These are phyloP conservation scores for Spongilla lacustris DNA, from an alignment of 37 sponge, comb jelly and placozoan species.

Conservation along the genomic window DNA sequence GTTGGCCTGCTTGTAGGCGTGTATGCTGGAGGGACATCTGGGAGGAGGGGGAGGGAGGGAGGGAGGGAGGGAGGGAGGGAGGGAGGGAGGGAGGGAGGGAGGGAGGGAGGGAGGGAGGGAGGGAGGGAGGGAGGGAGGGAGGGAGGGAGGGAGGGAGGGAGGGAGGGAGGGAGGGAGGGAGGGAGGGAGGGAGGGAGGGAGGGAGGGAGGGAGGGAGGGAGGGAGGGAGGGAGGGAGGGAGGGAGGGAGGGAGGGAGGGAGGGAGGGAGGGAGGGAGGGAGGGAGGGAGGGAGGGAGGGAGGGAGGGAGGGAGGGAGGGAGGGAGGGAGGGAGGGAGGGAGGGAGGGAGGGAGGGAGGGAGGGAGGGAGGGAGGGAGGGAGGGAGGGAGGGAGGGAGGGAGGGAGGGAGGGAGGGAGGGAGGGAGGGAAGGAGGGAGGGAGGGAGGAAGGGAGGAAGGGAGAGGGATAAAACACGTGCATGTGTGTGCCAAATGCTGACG, in stretches of 20 bases:
- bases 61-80: background rate
- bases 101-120: background rate
- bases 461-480: background rate
- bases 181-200: background rate
- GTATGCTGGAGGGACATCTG: slow-evolving; percentile 56
- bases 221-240: background rate
- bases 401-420: background rate
- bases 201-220: background rate
- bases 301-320: background rate
- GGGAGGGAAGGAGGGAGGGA: background rate
- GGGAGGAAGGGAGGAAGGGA: background rate
- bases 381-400: background rate
- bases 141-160: background rate
- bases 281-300: background rate
- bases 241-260: background rate
- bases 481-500: background rate
- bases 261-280: background rate
- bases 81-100: background rate
- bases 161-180: background rate
- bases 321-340: background rate
- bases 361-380: background rate
- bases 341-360: background rate
- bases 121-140: background rate
- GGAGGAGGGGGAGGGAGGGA: background rate
- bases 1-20: slow-evolving; percentile 16